A percentile compares a stretch with the other conserved stretches of the same genome.
Conservation (phyloP, 2,888 invertebrate genomes). For the Eugnorisma glareosa region DNA sequence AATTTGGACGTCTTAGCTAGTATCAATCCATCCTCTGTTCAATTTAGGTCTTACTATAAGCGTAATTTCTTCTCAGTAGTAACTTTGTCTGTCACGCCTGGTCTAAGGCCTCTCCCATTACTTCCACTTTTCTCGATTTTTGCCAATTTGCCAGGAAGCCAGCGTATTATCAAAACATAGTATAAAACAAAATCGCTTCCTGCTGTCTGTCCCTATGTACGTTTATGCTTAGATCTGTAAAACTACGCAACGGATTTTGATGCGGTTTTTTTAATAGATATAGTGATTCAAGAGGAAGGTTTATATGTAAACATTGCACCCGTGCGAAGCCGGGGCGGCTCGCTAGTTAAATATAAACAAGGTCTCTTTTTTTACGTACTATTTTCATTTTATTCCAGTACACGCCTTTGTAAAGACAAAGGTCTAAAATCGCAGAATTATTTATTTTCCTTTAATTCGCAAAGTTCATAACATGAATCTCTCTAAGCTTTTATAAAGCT, state of each 20-base stretch:
- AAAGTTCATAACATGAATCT: conserved; percentile 44
- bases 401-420: conserved; percentile 18
- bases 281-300: no score
- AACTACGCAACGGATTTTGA: no score
- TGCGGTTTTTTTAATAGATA: no score
- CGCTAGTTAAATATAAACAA: not conserved
- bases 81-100: no score
- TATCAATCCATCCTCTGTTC: conserved; percentile 8
- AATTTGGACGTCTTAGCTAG: conserved; percentile 13
- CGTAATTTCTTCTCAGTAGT: not conserved
- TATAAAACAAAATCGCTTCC: no score
- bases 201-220: no score
- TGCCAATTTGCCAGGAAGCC: not conserved
- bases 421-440: not conserved
- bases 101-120: not conserved
- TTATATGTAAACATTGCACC: no score
- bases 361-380: not conserved
- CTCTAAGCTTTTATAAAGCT: conserved; percentile 34
- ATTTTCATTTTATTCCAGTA: not conserved
- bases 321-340: no score
- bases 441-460: conserved; percentile 35
- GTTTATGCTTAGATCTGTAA: no score
- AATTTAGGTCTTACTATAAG: not conserved
- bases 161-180: no score
- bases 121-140: not conserved